Evolutionary conservation across 1,140 invertebrate genomes (phyloP).

Genomic region (Panonychus citri): DNA sequence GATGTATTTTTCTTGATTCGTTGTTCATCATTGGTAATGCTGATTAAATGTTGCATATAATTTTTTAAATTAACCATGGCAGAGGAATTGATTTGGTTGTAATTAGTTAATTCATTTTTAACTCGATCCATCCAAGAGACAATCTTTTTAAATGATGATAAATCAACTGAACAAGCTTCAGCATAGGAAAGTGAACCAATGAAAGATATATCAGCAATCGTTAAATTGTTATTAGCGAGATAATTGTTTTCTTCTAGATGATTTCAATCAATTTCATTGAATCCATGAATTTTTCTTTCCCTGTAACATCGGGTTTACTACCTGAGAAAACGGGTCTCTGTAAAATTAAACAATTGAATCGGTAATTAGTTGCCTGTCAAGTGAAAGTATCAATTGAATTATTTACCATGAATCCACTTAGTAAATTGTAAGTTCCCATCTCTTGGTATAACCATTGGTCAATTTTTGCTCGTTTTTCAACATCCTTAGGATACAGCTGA

Average conservation of each 20-base stretch:
- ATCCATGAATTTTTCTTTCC: background rate
- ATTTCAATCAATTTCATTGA: background rate
- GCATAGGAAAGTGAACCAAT: conserved; percentile 14
- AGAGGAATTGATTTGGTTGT: no score
- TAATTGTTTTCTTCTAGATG: conserved; percentile 18
- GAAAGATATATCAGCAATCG: conserved; percentile 35
- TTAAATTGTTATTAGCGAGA: conserved; percentile 28
- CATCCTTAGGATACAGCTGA: conserved; percentile 18
- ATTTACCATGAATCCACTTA: no score
- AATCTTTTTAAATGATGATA: no score
- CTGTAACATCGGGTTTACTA: background rate
- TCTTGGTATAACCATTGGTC: conserved; percentile 15
- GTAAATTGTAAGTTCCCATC: no score
- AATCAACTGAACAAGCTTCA: background rate
- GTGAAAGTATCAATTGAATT: no score
- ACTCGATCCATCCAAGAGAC: no score
- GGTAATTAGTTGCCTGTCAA: no score
- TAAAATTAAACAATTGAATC: background rate
- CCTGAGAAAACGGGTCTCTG: background rate
- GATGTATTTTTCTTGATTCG: no score
- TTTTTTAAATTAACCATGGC: no score
- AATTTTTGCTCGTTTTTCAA: conserved; percentile 18
- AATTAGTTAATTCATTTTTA: no score
- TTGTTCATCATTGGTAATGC: no score
- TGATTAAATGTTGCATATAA: no score